phyloP scores from a whole-genome alignment of 2,113 vertebrate species.

The Solea solea region DNA sequence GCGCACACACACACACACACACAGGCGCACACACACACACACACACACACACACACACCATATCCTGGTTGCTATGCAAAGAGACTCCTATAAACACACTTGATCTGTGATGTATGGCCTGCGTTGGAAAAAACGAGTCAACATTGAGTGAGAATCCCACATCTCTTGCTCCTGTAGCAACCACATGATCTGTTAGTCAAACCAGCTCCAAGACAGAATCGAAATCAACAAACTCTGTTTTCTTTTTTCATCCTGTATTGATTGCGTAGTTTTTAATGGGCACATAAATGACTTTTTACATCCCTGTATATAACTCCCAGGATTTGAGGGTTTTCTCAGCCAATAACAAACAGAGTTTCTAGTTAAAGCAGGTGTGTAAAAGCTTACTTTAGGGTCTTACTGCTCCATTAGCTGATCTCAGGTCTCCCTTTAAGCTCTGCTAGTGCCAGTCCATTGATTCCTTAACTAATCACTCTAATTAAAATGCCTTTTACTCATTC shows the following conservation, averaged over 20 bases:
- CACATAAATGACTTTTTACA: conserved; percentile 19
- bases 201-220: background rate
- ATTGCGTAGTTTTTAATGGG: conserved; percentile 19
- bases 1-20: conserved; percentile 9
- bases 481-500: conserved; percentile 78
- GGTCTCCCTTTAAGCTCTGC: conserved; percentile 60
- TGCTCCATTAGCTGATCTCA: conserved; percentile 70
- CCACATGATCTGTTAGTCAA: conserved; percentile 19
- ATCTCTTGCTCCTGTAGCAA: background rate
- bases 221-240: background rate
- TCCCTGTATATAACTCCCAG: conserved; percentile 14
- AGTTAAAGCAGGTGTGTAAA: conserved; percentile 36
- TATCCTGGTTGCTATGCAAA: conserved; percentile 76
- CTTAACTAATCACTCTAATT: conserved; percentile 78
- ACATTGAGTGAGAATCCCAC: conserved; percentile 38
- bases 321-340: conserved; percentile 32
- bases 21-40: conserved; percentile 38
- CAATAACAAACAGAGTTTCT: conserved; percentile 43
- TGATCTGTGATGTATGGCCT: conserved; percentile 43
- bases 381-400: conserved; percentile 53
- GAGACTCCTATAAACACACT: conserved; percentile 57
- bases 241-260: conserved; percentile 5
- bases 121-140: conserved; percentile 9
- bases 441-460: conserved; percentile 79
- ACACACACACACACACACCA: conserved; percentile 34